Evolutionary conservation across 2,888 invertebrate genomes (phyloP), one percentile per base, ranked within the genome.

Genomic region (Drosophila nr. fundita): DNA sequence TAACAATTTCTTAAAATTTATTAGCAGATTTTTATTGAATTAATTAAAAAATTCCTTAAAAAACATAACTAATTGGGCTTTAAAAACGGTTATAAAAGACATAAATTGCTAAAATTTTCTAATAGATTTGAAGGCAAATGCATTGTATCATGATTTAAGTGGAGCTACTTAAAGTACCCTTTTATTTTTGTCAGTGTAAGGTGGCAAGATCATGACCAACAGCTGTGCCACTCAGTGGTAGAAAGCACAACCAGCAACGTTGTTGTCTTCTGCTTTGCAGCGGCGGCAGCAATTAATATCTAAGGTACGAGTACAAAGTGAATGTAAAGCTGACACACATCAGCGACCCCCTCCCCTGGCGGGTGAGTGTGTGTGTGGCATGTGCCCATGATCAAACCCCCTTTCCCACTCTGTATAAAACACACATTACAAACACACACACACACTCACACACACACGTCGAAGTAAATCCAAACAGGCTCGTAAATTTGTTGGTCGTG

Each of bases 401-500:
- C 53, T 36, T 13, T 4, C 10, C n/a, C 50, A 24, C 0, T 45
- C 24, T 15, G 45, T 24, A 45, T 24, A 45, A 45, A 45, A 24
- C 15, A 45, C 24, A 45, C 15, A 15, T 45, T 34, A 13, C n/a
- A 24, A 30, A 6, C 29, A 18, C 58, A 29, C 42, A n/a, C 34
- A 49, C 6, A 60, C 49, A 6, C 29, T 13, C 58, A 29, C 42
- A n/a, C 34, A 49, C 6, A 60, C 49, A 42, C 48, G 59, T 62
- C 60, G 63, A 76, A 61, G 61, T 64, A 80, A 65, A 64, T 40
- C 54, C 71, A 75, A 75, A 69, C 74, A 84, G 77, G 84, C 73
- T 90, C 90, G 84, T 87, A 87, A 87, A 87, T 87, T 82, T 82
- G 77, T 73, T 83, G 87, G 89, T 87, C 90, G 87, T 89, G 90